Evolutionary conservation across 2,113 vertebrate genomes (phyloP), one percentile per base, ranked within the genome.

Genomic region (Dendropsophus ebraccatus): DNA sequence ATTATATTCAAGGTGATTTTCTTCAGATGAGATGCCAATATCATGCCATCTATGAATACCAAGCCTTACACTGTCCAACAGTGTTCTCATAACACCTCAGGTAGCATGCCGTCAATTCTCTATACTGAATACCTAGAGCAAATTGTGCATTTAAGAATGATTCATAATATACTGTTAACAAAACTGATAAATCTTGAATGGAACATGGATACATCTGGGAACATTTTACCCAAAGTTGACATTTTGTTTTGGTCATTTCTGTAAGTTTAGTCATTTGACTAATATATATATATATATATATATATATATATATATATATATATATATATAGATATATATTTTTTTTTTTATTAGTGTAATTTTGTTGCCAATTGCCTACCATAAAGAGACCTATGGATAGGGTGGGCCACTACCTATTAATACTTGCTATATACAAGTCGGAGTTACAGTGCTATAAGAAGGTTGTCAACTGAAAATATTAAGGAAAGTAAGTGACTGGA

Each of bases 1-100:
- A 81, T 65, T 62, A 47, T 23, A 62, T 81, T 41, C 78, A 81
- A 81, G 78, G 78, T 81, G 56, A 81, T 81, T 37, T 81, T 32
- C 5, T 28, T 62, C 54, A 47, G 35, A n/a, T 37, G 56, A 70
- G 35, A 52, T 47, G 23, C 69, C 76, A 54, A 25, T 70, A 67
- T 45, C n/a, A 45, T 45, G 32, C 74, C 74, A 77, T 52, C 16
- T 32, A 8, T 54, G n/a, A 28, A 60, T 65, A 47, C 16, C 41
- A 82, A 47, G 13, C 5, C 56, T 28, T 81, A 81, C 78, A 30
- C 52, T 82, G 47, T 49, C 37, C 65, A 21, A 49, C 16, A 21
- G 10, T 30, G 12, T 67, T 50, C 47, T 37, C 25, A 10, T 50
- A 52, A 30, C 13, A 30, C 17, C 17, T 25, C 23, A 47, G 4